Conservation (phyloP, 2,888 invertebrate genomes). For the Lathronympha strigana region DNA sequence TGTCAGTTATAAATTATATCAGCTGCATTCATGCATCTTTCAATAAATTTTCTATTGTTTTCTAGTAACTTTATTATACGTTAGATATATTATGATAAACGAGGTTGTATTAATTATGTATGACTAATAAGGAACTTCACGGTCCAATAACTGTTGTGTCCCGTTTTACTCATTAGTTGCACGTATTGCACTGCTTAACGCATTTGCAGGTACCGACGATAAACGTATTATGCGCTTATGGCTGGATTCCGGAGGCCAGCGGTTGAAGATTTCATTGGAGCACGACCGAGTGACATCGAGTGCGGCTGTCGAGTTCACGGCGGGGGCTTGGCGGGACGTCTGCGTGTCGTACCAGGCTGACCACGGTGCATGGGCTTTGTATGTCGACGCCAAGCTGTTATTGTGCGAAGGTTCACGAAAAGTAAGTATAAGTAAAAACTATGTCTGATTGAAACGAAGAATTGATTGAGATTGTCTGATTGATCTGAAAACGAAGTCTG, state of each 20-base stretch:
- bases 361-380: constrained; percentile 85
- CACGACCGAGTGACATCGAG: constrained; percentile 77
- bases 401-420: constrained; percentile 65
- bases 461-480: no score
- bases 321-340: constrained; percentile 86
- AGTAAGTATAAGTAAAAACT: constrained; percentile 54
- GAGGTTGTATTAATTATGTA: constrained; percentile 54
- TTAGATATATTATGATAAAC: constrained; percentile 45
- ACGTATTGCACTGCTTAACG: constrained; percentile 37
- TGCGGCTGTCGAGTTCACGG: constrained; percentile 69
- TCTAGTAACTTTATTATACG: no score
- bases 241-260: constrained; percentile 83
- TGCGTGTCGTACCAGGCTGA: constrained; percentile 87
- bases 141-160: constrained; percentile 48
- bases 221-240: constrained; percentile 82
- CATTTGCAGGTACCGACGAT: constrained; percentile 80
- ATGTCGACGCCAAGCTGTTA: constrained; percentile 83
- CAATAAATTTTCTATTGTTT: no score
- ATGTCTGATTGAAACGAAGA: no score
- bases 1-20: no score
- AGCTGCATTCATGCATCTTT: no score
- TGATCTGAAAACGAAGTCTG: no score
- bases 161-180: constrained; percentile 9
- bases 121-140: constrained; percentile 50
- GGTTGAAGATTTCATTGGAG: constrained; percentile 83